phyloP scores from a whole-genome alignment of 2,113 vertebrate species.

The Spea multiplicata region DNA sequence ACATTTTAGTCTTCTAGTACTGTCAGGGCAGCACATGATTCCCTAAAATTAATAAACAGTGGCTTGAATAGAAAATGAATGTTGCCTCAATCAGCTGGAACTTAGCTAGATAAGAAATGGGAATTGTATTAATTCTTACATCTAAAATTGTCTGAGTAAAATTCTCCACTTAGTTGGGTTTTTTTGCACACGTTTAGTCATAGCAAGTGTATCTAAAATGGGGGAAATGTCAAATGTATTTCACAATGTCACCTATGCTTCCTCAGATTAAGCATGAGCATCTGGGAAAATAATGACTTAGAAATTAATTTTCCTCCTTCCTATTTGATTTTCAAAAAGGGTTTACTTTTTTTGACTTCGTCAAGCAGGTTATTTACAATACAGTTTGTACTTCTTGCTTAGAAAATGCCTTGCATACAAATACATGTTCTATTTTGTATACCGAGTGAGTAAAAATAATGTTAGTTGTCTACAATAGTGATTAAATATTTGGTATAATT shows the following conservation, averaged over 20 bases:
- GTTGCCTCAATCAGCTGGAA: background rate
- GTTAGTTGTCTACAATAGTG: no score
- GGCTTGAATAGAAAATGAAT: no score
- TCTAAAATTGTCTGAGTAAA: slow-evolving; percentile 40
- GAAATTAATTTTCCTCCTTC: slow-evolving; percentile 43
- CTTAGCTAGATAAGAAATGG: background rate
- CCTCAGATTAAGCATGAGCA: slow-evolving; percentile 31
- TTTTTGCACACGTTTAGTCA: slow-evolving; percentile 31
- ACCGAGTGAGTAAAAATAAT: no score
- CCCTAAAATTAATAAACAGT: no score
- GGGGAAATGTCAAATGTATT: slow-evolving; percentile 40
- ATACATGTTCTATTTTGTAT: background rate
- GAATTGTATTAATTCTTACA: slow-evolving; percentile 3
- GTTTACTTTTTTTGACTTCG: slow-evolving; percentile 42
- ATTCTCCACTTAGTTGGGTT: background rate
- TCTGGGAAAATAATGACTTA: slow-evolving; percentile 43
- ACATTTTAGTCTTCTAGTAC: no score
- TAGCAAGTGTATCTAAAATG: slow-evolving; percentile 38
- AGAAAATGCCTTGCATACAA: slow-evolving; percentile 11
- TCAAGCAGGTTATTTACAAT: slow-evolving; percentile 38
- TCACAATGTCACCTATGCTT: slow-evolving; percentile 38
- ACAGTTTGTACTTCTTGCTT: slow-evolving; percentile 30
- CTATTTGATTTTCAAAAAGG: slow-evolving; percentile 35
- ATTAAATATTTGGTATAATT: no score
- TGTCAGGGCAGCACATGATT: no score